phyloP scores from a whole-genome alignment of 2,888 invertebrate species.

The Dichetophora obliterata region DNA sequence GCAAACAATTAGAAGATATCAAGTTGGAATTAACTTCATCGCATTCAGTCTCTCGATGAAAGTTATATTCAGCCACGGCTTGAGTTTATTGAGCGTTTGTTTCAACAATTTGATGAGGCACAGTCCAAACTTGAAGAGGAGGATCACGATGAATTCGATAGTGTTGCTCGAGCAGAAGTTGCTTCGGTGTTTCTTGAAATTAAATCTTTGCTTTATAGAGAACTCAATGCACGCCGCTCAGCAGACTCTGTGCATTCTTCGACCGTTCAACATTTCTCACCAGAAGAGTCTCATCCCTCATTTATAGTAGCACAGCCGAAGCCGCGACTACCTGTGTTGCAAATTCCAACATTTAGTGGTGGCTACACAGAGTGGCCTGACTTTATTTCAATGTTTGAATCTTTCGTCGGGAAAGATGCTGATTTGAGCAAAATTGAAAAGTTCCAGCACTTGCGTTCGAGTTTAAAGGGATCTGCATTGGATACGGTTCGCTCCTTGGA shows the following conservation, averaged over 20 bases:
- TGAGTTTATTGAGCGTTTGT: no score
- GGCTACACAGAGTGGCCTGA: neutral
- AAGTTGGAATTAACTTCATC: neutral
- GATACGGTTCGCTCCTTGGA: conserved; percentile 6
- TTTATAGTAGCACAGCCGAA: neutral
- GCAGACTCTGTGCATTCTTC: conserved; percentile 22
- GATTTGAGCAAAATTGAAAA: conserved; percentile 12
- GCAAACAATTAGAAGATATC: neutral
- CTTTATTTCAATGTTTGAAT: neutral
- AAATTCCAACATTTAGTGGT: neutral
- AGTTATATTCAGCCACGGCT: no score
- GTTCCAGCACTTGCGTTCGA: conserved; percentile 24
- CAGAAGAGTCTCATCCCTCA: conserved; percentile 20
- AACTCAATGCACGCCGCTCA: conserved; percentile 27
- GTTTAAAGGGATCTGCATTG: conserved; percentile 20
- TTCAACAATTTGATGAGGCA: conserved; percentile 31
- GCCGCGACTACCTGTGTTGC: neutral
- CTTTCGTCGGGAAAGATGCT: neutral
- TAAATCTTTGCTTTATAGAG: conserved; percentile 16
- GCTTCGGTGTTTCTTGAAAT: no score
- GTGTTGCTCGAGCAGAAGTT: conserved; percentile 22
- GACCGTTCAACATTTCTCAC: conserved; percentile 25
- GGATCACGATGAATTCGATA: conserved; percentile 15
- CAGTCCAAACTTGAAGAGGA: conserved; percentile 29
- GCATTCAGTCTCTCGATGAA: neutral